Percentiles rank a stretch among this genome's conserved stretches.
Evolutionary conservation across 2,113 vertebrate genomes (phyloP).

Genomic region (Callopanchax toddi): DNA sequence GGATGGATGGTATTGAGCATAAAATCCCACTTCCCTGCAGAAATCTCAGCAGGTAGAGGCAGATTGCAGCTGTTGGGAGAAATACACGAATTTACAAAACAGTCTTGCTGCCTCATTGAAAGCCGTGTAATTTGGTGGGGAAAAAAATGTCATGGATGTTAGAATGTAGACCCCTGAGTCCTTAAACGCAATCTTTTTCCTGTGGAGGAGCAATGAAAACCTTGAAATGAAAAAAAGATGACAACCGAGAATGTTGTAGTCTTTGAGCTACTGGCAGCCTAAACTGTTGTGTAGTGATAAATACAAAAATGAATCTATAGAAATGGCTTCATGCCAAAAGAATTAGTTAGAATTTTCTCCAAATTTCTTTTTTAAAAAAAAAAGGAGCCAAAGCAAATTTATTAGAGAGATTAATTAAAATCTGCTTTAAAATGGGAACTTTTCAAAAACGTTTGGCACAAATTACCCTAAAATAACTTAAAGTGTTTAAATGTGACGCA

Average conservation of each 20-base stretch:
- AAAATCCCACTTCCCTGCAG: conserved; percentile 61
- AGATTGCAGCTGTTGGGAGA: conserved; percentile 54
- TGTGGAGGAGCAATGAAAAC: conserved; percentile 7
- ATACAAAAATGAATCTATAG: too few species aligned
- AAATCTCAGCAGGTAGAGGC: conserved; percentile 66
- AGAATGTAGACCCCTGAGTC: conserved; percentile 14
- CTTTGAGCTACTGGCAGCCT: background rate
- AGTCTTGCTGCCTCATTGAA: conserved; percentile 38
- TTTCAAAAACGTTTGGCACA: too few species aligned
- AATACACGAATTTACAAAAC: conserved; percentile 62
- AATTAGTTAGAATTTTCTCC: too few species aligned
- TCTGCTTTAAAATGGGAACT: background rate
- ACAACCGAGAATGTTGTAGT: background rate
- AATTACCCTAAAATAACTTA: too few species aligned
- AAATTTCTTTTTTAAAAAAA: too few species aligned
- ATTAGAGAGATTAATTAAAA: background rate
- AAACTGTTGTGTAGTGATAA: too few species aligned
- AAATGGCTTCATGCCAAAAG: too few species aligned
- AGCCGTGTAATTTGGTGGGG: conserved; percentile 21
- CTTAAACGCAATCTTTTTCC: conserved; percentile 10
- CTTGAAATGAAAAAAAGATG: background rate
- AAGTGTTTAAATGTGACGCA: too few species aligned
- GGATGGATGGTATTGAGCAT: conserved; percentile 52
- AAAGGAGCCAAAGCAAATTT: too few species aligned
- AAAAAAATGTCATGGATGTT: conserved; percentile 26